Evolutionary conservation across 2,888 invertebrate genomes (phyloP).

Genomic region (Synergus umbraculus): DNA sequence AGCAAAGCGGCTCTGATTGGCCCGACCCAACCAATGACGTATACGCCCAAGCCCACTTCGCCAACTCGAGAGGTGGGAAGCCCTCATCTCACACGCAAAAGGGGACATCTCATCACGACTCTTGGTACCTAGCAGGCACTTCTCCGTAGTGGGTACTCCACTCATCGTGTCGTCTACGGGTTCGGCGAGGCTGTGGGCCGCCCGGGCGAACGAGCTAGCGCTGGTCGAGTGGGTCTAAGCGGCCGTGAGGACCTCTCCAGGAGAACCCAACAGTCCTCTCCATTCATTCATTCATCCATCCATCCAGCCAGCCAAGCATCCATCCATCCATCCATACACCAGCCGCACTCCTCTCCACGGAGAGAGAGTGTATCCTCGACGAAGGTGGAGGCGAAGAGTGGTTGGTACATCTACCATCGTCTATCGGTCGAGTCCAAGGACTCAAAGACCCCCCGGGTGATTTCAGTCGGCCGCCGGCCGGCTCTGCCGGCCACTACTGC

Average conservation of each 20-base stretch:
- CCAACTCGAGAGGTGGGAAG: conserved; percentile 55
- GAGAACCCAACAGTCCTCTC: conserved; percentile 76
- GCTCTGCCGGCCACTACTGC: conserved; percentile 74
- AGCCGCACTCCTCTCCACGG: conserved; percentile 48
- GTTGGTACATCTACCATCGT: conserved; percentile 74
- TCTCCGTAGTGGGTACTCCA: conserved; percentile 77
- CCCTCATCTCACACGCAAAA: conserved; percentile 73
- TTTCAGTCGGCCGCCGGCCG: conserved; percentile 77
- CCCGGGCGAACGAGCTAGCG: conserved; percentile 67
- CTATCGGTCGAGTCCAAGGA: conserved; percentile 74
- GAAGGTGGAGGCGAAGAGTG: conserved; percentile 74
- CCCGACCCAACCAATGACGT: conserved; percentile 58
- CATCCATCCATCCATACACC: conserved; percentile 54
- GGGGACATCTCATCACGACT: conserved; percentile 76
- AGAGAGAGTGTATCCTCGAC: conserved; percentile 67
- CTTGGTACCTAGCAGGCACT: conserved; percentile 75
- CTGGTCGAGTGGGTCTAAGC: conserved; percentile 77
- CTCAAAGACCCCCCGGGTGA: conserved; percentile 73
- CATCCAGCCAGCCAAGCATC: conserved; percentile 51
- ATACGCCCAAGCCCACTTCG: conserved; percentile 52
- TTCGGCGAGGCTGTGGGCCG: conserved; percentile 69
- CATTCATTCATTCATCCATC: conserved; percentile 69
- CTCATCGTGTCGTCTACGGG: conserved; percentile 76
- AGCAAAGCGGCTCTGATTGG: conserved; percentile 50
- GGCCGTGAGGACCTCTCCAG: conserved; percentile 78